Percentiles rank a stretch among this genome's conserved stretches.
These are phyloP conservation scores for Punctoribates punctum DNA, from an alignment of 2,888 invertebrate genomes.

Conservation along the genomic window DNA sequence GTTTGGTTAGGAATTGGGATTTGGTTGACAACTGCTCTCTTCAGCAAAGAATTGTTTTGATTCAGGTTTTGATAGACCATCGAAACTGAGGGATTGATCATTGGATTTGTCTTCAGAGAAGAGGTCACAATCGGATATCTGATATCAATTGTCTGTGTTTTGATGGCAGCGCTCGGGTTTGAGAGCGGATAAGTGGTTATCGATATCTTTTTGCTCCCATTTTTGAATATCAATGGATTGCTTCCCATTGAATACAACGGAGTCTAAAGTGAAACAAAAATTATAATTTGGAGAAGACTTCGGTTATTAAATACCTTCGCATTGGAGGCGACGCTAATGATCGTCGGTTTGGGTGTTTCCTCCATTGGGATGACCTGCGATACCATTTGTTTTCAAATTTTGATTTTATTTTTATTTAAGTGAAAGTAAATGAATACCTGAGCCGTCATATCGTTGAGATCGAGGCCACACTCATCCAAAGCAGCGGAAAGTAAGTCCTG, in stretches of 20 bases:
- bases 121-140: too few species aligned
- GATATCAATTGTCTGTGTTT: neutral
- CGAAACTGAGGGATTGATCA: too few species aligned
- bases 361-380: neutral
- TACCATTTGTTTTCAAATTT: neutral
- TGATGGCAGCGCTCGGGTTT: neutral
- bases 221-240: too few species aligned
- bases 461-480: conserved; percentile 50
- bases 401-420: too few species aligned
- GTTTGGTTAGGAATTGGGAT: neutral
- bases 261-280: too few species aligned
- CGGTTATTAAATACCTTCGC: too few species aligned
- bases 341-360: too few species aligned
- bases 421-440: conserved; percentile 27
- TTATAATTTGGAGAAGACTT: too few species aligned
- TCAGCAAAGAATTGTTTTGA: conserved; percentile 10
- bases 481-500: conserved; percentile 51
- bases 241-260: too few species aligned
- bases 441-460: conserved; percentile 46
- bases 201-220: neutral
- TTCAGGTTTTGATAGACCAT: too few species aligned
- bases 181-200: neutral
- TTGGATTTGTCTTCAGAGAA: too few species aligned
- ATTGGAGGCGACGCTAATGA: too few species aligned
- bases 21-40: neutral